Conservation (phyloP, 2,113 vertebrate species). For the Romanogobio albipinnatus region DNA sequence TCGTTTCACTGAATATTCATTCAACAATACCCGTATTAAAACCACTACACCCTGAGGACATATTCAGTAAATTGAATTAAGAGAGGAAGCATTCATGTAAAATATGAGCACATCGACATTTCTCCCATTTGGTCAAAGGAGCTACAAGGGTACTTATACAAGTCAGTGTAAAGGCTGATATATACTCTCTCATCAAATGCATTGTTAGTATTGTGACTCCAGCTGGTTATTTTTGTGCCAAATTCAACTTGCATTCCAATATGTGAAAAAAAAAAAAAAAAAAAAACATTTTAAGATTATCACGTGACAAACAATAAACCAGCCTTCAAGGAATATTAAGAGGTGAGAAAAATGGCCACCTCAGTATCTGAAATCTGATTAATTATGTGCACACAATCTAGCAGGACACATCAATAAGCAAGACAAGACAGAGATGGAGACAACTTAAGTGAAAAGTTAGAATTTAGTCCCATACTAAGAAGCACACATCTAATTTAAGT, state of each 20-base stretch:
- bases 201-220: slow-evolving; percentile 15
- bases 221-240: background rate
- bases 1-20: slow-evolving; percentile 62
- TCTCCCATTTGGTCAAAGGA: background rate
- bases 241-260: background rate
- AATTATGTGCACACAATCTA: slow-evolving; percentile 55
- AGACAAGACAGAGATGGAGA: slow-evolving; percentile 51
- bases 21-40: slow-evolving; percentile 80
- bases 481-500: slow-evolving; percentile 58
- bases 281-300: background rate
- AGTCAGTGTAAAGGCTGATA: slow-evolving; percentile 12
- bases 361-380: slow-evolving; percentile 15
- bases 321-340: background rate
- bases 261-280: background rate
- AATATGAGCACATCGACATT: slow-evolving; percentile 23
- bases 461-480: slow-evolving; percentile 54
- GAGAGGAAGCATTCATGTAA: slow-evolving; percentile 60
- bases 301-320: slow-evolving; percentile 1
- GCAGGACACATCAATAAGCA: slow-evolving; percentile 30
- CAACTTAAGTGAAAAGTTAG: slow-evolving; percentile 48
- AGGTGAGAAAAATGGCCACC: background rate
- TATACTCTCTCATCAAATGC: background rate
- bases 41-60: slow-evolving; percentile 79
- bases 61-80: slow-evolving; percentile 56
- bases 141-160: slow-evolving; percentile 40